Conservation (phyloP, 2,797 vertebrate species). For the Kryptopterus vitreolus region DNA sequence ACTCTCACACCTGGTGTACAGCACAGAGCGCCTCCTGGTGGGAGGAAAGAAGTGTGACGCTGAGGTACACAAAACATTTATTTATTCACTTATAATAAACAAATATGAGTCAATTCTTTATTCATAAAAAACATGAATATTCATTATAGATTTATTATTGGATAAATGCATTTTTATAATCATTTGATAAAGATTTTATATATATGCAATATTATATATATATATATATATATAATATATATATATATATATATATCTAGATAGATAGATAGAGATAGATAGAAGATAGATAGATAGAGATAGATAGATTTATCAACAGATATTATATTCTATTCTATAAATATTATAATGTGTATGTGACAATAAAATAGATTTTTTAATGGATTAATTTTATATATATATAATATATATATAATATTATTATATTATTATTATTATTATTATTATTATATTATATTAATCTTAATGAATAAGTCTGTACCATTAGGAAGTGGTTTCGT, state of each 20-base stretch:
- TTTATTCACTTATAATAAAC: background rate
- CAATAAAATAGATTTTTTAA: too few relatives aligned
- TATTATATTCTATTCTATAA: too few relatives aligned
- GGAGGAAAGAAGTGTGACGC: slow-evolving; percentile 52
- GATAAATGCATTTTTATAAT: background rate
- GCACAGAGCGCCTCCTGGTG: slow-evolving; percentile 65
- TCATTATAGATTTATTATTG: background rate
- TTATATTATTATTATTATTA: too few relatives aligned
- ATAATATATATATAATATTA: background rate
- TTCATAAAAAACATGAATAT: background rate
- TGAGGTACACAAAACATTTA: slow-evolving; percentile 62
- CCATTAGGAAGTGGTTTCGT: too few relatives aligned
- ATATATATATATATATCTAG: background rate
- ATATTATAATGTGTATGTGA: too few relatives aligned
- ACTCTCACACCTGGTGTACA: slow-evolving; percentile 61
- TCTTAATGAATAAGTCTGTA: too few relatives aligned
- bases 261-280: too few relatives aligned
- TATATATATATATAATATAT: background rate
- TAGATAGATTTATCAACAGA: too few relatives aligned
- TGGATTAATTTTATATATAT: background rate
- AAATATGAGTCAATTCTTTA: too few relatives aligned
- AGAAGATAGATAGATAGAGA: too few relatives aligned
- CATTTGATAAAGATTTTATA: too few relatives aligned
- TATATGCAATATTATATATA: background rate
- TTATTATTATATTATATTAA: too few relatives aligned